Base-by-base conservation (phyloP, 2,113 vertebrate genomes). In the Myrmophylax atrothorax region DNA sequence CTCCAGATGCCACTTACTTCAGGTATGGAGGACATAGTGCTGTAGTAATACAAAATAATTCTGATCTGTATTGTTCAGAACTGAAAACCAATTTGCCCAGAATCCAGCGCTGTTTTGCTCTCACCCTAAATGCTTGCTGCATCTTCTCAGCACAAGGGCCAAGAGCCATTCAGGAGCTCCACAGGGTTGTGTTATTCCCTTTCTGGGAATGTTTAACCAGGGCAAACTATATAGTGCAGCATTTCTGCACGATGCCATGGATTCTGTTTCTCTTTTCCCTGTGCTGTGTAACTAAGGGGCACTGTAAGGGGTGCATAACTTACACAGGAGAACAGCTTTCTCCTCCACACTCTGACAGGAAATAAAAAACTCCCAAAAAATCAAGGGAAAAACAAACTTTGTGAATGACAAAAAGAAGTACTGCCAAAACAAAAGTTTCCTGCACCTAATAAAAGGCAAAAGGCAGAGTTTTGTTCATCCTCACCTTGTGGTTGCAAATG, bases 131-230 rank as follows among this genome's bases (percentile, higher is more conserved):
- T 10, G 24, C 53, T 73, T 52, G 50, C 25, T 52, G 50, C 50
- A 52, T 47, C 29, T 69, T 78, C 56, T 59, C 47, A 77, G 78
- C 46, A 69, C 52, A 47, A 76, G 13, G 58, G 44, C 44, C 55
- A 56, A 47, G 40, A 95, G 40, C 31, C 35, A 11, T 68, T 88
- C 60, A 56, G 50, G 60, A 81, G 38, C 63, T 91, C 80, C 49
- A 23, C 22, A 77, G 84, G 0, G 0, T 19, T 82, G 26, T 63
- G 67, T 95, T 89, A 83, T 74, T 93, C 74, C 85, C 92, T 93
- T 97, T 96, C 95, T 94, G 95, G 79, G 77, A 96, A 86, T 94
- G 93, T 96, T 96, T 96, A 96, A 92, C 92, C 76, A 89, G 86
- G 73, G 80, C 64, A 87, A 66, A 90, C 69, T 46, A 31, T 62